Evolutionary conservation across 2,113 vertebrate species (phyloP), one percentile per base, ranked within the genome.

Genomic region (Dasyornis broadbenti): DNA sequence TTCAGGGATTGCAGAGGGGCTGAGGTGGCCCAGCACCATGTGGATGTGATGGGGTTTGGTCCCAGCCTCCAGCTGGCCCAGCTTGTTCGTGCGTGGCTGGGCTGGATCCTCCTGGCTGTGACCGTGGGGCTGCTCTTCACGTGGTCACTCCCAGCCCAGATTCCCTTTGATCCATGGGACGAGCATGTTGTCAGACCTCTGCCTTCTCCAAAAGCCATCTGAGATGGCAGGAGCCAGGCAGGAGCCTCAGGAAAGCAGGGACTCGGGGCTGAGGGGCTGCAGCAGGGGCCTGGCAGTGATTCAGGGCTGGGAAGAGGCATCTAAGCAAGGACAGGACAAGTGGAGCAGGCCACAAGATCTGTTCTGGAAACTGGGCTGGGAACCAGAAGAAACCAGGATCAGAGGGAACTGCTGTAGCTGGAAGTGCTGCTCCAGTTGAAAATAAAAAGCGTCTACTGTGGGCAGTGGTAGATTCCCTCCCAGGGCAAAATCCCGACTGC

Each of bases 71-170:
- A 4, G 1, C 39, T 10, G 19, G 65, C 37, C 54, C 0, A 1
- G 47, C 23, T 37, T 16, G 11, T 23, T 0, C 1, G 30, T 7
- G 13, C 0, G 0, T 56, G 13, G 2, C 64, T 52, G 80, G 47
- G 61, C 66, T 71, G 0, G 0, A 77, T 42, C 49, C 39, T 31
- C 54, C 71, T 28, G 72, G 57, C 59, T 5, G 6, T 14, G 39
- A 23, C 57, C 76, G 69, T 0, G 0, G 52, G 9, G 44, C 5
- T 21, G 47, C 64, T 66, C 54, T 63, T 59, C 26, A 30, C 26
- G 8, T 4, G 18, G 20, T 50, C 68, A 30, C 7, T 37, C 39
- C 44, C 45, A 82, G 54, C 23, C 37, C 2, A 1, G 40, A 39
- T 72, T 76, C 59, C 68, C 75, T 85, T 44, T 65, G 54, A 45